Evolutionary conservation across 2,113 vertebrate species (phyloP), one percentile per base, ranked within the genome.

Genomic region (Micronycteris hirsuta): DNA sequence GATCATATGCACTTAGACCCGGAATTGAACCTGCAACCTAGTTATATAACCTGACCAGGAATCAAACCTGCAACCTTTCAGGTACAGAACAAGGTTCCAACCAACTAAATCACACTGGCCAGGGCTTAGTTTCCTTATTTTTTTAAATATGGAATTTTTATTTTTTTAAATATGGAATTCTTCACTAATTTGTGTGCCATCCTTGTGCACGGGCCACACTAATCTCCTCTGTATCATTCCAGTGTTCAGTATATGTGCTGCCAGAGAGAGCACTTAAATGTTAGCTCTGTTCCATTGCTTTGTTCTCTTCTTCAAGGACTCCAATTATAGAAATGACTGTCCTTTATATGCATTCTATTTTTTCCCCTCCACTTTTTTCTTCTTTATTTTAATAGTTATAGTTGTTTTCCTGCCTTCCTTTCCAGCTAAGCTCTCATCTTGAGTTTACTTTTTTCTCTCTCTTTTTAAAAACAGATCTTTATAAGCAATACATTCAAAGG

Each of bases 401-500:
- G 22, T 56, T 77, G 61, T 56, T 58, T 78, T 86, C 33, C 41
- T 33, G 38, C 52, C 33, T 93, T 86, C 58, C 16, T 86, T 58
- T 78, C 71, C 31, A 78, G 61, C 28, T 28, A 3, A 22, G 12
- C 49, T 78, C 73, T 52, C 38, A 71, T 71, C 49, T 71, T 24
- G 17, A n/a, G 52, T 31, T 83, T 82, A 47, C 41, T 28, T 93
- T 67, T 58, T 54, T 82, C 56, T 63, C 19, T 31, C 15, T 74
- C 28, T 76, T 19, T 47, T 76, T 28, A 70, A 17, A 97, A 97
- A 77, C 81, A 86, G 73, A 8, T 84, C 94, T 97, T 98, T 97
- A 97, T 97, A 97, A 96, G 96, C 70, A 96, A 96, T 36, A 43
- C 95, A 96, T 91, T 89, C 80, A 95, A 97, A 96, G 65, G 95